phyloP scores from a whole-genome alignment of 2,888 invertebrate species.

The Cephus rjabovi region DNA sequence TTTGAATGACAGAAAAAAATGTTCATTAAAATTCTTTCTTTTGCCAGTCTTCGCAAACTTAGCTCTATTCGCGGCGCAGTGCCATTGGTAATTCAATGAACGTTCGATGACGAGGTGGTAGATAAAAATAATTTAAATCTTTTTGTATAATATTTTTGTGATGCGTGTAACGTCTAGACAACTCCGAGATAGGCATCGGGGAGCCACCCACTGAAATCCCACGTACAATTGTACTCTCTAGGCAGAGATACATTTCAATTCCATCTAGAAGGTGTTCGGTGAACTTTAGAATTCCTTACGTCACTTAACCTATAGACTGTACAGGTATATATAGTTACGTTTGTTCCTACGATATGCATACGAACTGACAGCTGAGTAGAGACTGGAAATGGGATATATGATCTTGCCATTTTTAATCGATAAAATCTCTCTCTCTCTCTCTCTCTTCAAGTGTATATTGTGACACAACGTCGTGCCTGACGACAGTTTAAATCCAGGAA shows the following conservation, averaged over 20 bases:
- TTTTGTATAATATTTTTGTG: not conserved
- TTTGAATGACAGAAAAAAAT: too few relatives aligned
- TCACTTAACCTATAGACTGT: not conserved
- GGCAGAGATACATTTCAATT: not conserved
- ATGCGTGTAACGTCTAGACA: conserved; percentile 19
- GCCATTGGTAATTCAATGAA: not conserved
- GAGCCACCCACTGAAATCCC: conserved; percentile 2
- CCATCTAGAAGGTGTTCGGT: not conserved
- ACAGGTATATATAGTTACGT: not conserved
- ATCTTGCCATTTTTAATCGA: not conserved
- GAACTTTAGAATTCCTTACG: not conserved
- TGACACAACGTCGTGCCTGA: conserved; percentile 25
- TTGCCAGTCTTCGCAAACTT: not conserved
- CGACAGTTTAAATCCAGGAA: conserved; percentile 10
- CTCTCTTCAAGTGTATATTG: conserved; percentile 11
- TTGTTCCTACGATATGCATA: not conserved
- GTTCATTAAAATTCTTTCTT: not conserved
- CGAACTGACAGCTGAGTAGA: not conserved
- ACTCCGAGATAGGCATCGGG: conserved; percentile 15
- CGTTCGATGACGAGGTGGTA: not conserved
- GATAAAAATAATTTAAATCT: not conserved
- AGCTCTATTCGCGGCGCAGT: not conserved
- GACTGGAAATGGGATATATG: not conserved
- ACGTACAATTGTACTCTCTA: not conserved
- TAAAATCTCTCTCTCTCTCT: conserved; percentile 6